These are phyloP conservation scores for Zoanthus solanderi DNA, from an alignment of 92 coral and sea anemone species.

Conservation along the genomic window DNA sequence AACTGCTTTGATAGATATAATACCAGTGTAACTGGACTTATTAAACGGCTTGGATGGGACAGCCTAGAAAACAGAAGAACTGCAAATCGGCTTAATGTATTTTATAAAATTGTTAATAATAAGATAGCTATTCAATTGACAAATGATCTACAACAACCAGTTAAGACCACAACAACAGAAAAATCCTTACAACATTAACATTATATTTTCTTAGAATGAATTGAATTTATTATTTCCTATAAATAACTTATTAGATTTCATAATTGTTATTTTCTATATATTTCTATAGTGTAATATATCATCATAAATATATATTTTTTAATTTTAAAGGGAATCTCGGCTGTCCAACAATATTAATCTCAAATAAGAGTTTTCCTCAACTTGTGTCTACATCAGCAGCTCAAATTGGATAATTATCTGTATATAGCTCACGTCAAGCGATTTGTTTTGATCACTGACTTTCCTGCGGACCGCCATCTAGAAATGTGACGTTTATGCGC, in stretches of 20 bases:
- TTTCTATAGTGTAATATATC: neutral
- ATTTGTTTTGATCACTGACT: too few relatives aligned
- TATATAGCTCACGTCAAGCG: too few relatives aligned
- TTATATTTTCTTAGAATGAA: neutral
- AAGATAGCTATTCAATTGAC: neutral
- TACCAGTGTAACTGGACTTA: neutral
- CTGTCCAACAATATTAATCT: too few relatives aligned
- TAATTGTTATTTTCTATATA: neutral
- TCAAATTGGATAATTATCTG: too few relatives aligned
- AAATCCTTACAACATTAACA: neutral
- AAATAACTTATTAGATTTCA: neutral
- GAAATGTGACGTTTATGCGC: too few relatives aligned
- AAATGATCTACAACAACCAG: neutral
- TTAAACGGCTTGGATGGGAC: neutral
- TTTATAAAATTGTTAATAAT: neutral
- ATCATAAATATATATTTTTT: too few relatives aligned
- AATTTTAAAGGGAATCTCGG: too few relatives aligned
- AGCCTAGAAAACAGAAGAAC: too few relatives aligned
- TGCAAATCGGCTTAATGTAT: neutral
- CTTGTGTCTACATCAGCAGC: too few relatives aligned
- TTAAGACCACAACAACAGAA: neutral
- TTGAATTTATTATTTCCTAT: neutral
- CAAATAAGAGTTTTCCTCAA: too few relatives aligned
- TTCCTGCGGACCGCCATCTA: too few relatives aligned
- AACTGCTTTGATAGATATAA: slow-evolving; percentile 14